A percentile compares a stretch with the other conserved stretches of the same genome.
Evolutionary conservation across 2,797 vertebrate species (phyloP).

Genomic region (Geotrypetes seraphini): DNA sequence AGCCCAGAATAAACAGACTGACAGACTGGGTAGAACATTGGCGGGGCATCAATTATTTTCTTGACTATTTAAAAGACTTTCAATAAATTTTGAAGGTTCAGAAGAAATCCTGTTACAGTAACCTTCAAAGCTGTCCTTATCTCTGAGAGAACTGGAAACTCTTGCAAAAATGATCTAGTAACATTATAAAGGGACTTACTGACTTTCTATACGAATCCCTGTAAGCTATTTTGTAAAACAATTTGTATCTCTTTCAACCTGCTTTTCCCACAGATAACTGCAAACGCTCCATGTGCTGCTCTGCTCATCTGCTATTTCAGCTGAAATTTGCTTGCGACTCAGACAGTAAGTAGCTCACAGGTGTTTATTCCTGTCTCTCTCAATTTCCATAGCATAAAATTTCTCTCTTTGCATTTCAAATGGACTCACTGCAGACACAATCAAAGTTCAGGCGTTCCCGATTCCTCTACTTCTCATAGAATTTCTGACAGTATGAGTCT

Average conservation of each 20-base stretch:
- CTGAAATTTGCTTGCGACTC: slow-evolving; percentile 1
- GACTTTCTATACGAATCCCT: neutral
- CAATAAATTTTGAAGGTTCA: too few relatives aligned
- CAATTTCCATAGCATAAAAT: slow-evolving; percentile 5
- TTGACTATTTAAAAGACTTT: too few relatives aligned
- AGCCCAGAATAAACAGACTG: too few relatives aligned
- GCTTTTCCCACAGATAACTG: neutral
- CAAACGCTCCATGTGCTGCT: neutral
- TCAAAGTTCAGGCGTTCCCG: slow-evolving; percentile 1
- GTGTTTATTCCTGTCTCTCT: slow-evolving; percentile 4
- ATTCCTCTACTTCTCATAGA: slow-evolving; percentile 9
- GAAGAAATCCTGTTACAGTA: neutral
- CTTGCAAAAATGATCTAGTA: neutral
- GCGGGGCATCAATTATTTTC: too few relatives aligned
- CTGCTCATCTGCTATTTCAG: slow-evolving; percentile 11
- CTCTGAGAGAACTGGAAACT: slow-evolving; percentile 6
- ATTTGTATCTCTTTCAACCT: neutral
- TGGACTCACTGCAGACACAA: neutral
- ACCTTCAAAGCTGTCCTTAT: neutral
- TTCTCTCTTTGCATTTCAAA: slow-evolving; percentile 16
- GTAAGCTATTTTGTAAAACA: neutral
- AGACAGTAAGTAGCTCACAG: slow-evolving; percentile 3
- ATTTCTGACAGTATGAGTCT: slow-evolving; percentile 19
- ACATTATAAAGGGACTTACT: slow-evolving; percentile 6
- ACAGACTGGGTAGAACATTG: too few relatives aligned